Base-by-base conservation (phyloP, 2,888 invertebrate species). In the Melipona bicolor region DNA sequence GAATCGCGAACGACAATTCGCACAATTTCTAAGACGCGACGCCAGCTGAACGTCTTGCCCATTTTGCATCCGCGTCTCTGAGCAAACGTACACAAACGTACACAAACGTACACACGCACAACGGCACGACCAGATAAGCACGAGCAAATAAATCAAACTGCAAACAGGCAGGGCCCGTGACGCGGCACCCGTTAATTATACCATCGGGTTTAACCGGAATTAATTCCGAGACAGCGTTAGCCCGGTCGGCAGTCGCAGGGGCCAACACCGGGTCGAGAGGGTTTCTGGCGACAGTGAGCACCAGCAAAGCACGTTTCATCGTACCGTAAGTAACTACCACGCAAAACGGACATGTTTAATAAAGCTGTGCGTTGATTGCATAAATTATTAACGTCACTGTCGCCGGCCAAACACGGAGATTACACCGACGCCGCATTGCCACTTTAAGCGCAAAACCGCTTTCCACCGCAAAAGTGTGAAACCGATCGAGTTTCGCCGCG, bases 321-420 rank as follows among this genome's bases (percentile, higher is more conserved):
- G 64, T 79, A 19, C 70, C 61, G 61, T 81, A 81, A 81, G 81
- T 82, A 82, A 82, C 81, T 82, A 32, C 61, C 56, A 62, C 59
- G 71, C 69, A 71, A 83, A 81, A 81, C 77, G 70, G 77, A 81
- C 87, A 77, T 83, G 87, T 87, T 86, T 84, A 84, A 84, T 86
- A 87, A 86, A 84, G 79, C 73, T 64, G 19, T 52, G 82, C 59
- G 85, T 87, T 88, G 85, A 88, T 87, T 87, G 83, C 79, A 79
- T 87, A 85, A 87, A 88, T 88, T 88, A 88, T 88, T 88, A 88
- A 88, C 87, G 79, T 86, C 79, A 74, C 74, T 49, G 64, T 77
- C 77, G 56, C 72, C 54, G 15, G n/a, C 56, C 59, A 54, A 71
- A 71, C 74, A 49, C 59, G 52, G 9, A 27, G 54, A 49, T 61